Evolutionary conservation across 2,113 vertebrate species (phyloP), one percentile per base, ranked within the genome.

Genomic region (Epinephelus fuscoguttatus): DNA sequence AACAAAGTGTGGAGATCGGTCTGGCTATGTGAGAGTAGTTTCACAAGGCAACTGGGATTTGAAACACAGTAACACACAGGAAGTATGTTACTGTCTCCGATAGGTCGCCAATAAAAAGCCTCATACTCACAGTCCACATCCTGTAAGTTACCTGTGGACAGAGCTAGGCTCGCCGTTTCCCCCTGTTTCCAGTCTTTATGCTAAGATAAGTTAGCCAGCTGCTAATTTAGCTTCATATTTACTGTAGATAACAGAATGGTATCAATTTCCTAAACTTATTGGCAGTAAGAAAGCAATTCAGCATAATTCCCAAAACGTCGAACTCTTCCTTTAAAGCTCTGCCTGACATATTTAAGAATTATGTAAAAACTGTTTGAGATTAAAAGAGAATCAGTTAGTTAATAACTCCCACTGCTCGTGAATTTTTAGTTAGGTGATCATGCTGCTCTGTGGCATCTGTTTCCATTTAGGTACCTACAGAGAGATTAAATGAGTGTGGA

Each of bases 391-490:
- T 27, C 70, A 6, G 60, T 77, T 57, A 73, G 71, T 82, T 77
- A 76, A 69, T 76, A 79, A 84, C 63, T 80, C 53, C 61, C 15
- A 10, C 78, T 40, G 62, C 80, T 80, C 21, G 18, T 76, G 81
- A 89, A 75, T 79, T 66, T 75, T 84, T 59, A 74, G 71, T 76
- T 78, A 45, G 67, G 78, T 33, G 56, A 70, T 89, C 81, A 73
- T 25, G 81, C 83, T 73, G 70, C 63, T 77, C 45, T 67, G 59
- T 70, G 42, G 84, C 88, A 91, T 89, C 83, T 93, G 93, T 90
- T 94, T 92, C 85, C 68, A 87, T 82, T 93, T 83, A 84, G 68
- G 45, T 77, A 77, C 82, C 88, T 80, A 73, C 77, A 52, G 87
- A 66, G 84, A 87, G 86, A 91, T 86, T 84, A 86, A 89, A 88